Base-by-base conservation (phyloP, 2,888 invertebrate species). In the Globia sparganii region DNA sequence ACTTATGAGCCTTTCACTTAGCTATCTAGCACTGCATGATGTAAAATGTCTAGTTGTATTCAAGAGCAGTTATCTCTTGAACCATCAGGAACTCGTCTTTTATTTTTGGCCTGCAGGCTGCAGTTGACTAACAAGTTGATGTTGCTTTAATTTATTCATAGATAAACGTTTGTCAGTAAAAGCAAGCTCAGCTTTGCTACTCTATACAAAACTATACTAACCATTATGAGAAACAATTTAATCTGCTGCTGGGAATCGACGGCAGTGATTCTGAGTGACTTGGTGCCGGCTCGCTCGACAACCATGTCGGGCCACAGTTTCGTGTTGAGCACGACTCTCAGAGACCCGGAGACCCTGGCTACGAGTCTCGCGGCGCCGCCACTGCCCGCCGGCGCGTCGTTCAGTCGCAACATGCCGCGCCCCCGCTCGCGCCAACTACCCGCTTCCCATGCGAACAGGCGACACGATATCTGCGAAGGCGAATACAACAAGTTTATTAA, bases 271-370 rank as follows among this genome's bases (percentile, higher is more conserved):
- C 99, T 97, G 46, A 99, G 97, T 84, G 98, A 99, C 96, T 99
- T 99, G 86, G 97, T 97, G 90, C 98, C 99, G 4, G 99, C 98
- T 84, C 98, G 97, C 92, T 99, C 98, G 40, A 98, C 98, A 21
- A 98, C 98, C 99, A 99, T 99, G 83, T 98, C 99, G 11, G 98
- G 97, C 99, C 99, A 99, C 84, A 98, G 97, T 97, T 99, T 99
- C 61, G 99, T 99, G 94, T 99, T 99, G 78, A 99, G 97, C 91
- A 99, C 97, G 72, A 99, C 98, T 75, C 99, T 97, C 86, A 99
- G 97, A 88, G 98, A 99, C 70, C 99, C 99, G 31, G 98, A 97
- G 46, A 98, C 98, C 83, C 99, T 97, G 92, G 99, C 99, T 37
- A 99, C 99, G 25, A 99, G 97, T 82, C 99, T 81, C 98, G 99